Conservation (phyloP, 2,888 invertebrate species). For the Dynastes maya region DNA sequence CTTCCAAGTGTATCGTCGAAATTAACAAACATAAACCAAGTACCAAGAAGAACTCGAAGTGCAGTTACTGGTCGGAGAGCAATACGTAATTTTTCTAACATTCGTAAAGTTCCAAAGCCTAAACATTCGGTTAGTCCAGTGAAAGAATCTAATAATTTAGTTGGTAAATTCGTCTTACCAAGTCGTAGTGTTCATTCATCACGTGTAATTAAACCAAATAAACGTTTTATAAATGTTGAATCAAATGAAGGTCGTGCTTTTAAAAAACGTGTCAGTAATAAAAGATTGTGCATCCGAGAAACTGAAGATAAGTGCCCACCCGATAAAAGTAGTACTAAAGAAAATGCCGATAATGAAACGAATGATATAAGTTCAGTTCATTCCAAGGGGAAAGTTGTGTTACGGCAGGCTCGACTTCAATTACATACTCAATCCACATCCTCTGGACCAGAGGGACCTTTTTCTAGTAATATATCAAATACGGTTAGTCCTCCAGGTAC, state of each 20-base stretch:
- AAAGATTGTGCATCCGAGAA: slow-evolving; percentile 57
- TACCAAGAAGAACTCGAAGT: slow-evolving; percentile 53
- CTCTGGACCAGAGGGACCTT: slow-evolving; percentile 78
- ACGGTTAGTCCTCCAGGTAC: slow-evolving; percentile 76
- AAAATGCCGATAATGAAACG: slow-evolving; percentile 67
- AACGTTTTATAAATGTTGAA: slow-evolving; percentile 83
- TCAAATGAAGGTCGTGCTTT: slow-evolving; percentile 65
- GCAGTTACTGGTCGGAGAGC: slow-evolving; percentile 55
- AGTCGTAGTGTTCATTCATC: slow-evolving; percentile 89
- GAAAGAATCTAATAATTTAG: slow-evolving; percentile 64
- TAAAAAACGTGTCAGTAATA: slow-evolving; percentile 65
- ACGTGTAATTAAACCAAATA: slow-evolving; percentile 90
- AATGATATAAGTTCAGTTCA: slow-evolving; percentile 66
- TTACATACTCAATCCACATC: slow-evolving; percentile 71
- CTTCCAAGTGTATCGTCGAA: slow-evolving; percentile 48
- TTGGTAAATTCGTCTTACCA: slow-evolving; percentile 83
- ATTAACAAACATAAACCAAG: slow-evolving; percentile 48
- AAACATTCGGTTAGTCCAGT: slow-evolving; percentile 51
- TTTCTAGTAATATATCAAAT: slow-evolving; percentile 71
- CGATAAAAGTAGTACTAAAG: slow-evolving; percentile 71
- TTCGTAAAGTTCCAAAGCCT: slow-evolving; percentile 54
- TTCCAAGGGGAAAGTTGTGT: slow-evolving; percentile 78
- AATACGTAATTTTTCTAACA: slow-evolving; percentile 55
- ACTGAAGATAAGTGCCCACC: slow-evolving; percentile 48
- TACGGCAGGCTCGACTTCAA: slow-evolving; percentile 80